Evolutionary conservation across 2,888 invertebrate species (phyloP), one percentile per base, ranked within the genome.

Genomic region (Agrotis exclamationis): DNA sequence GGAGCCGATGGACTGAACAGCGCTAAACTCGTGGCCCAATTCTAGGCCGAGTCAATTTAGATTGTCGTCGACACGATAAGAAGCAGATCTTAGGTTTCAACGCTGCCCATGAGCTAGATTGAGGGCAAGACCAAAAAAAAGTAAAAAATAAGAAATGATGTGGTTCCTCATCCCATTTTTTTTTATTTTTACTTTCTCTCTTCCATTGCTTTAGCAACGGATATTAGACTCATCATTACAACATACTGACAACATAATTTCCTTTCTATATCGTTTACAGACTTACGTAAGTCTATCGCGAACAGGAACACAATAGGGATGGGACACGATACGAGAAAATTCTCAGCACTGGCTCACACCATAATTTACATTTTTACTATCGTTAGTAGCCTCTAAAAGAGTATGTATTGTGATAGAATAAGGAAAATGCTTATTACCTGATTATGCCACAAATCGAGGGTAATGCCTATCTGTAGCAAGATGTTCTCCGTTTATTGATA

Each of bases 381-480:
- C 50, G 45, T 59, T 44, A 24, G 45, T 22, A 70, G 39, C 16
- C 24, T 47, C 20, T 48, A 45, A 74, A 79, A 53, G 24, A 33
- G 0, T 51, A 33, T 67, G 39, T 45, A 60, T 56, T 20, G 63
- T 76, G 20, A 60, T 54, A 22, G 7, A 57, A 76, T 50, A 39
- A 68, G 64, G 69, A 81, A 76, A 56, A 14, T 6, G 16, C 20
- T 18, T 47, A 22, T 63, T 62, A 62, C 24, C 33, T 22, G 56
- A 75, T 50, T 54, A 47, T 24, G 53, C 63, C 50, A 47, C 33
- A 54, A 63, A 78, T 69, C 58, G 50, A 78, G 78, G 77, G 62
- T 80, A 78, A 80, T 81, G 76, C 28, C 44, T 75, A 48, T 64
- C 63, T 64, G 33, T 60, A 33, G 51, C 18, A 58, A 45, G 11